Percentiles rank a stretch among this genome's conserved stretches.
phyloP scores from a whole-genome alignment of 2,888 invertebrate species.

The Orgyia antiqua region DNA sequence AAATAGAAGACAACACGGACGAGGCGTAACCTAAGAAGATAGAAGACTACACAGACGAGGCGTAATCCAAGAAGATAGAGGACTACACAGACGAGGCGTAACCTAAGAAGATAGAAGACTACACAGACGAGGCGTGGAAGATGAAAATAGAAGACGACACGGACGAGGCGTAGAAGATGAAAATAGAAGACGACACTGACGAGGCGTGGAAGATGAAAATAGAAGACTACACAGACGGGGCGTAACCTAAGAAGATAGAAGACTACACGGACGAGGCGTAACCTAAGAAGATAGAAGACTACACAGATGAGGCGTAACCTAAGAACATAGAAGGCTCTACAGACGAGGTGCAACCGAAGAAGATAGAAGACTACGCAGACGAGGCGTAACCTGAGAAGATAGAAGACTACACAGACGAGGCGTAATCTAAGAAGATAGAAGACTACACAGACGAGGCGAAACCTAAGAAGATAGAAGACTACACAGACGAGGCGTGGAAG shows the following conservation, averaged over 20 bases:
- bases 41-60: conserved; percentile 3
- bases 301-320: conserved; percentile 3
- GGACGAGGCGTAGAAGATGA: conserved; percentile 7
- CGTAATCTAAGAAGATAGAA: conserved; percentile 1
- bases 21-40: conserved; percentile 1
- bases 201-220: conserved; percentile 1
- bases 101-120: conserved; percentile 10
- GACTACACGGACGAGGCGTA: conserved; percentile 2
- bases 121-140: conserved; percentile 4
- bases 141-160: conserved; percentile 9
- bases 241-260: background rate
- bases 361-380: conserved; percentile 4
- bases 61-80: conserved; percentile 4
- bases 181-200: conserved; percentile 3
- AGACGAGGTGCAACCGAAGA: conserved; percentile 3
- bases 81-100: conserved; percentile 4
- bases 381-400: conserved; percentile 2
- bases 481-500: conserved; percentile 4
- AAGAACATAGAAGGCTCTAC: conserved; percentile 1
- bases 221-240: conserved; percentile 6
- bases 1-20: conserved; percentile 10
- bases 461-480: too few species aligned
- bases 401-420: conserved; percentile 7
- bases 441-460: conserved; percentile 9
- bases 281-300: background rate